These are phyloP conservation scores for Lordiphosa fenestrarum DNA, from an alignment of 2,888 invertebrate species.

Conservation along the genomic window DNA sequence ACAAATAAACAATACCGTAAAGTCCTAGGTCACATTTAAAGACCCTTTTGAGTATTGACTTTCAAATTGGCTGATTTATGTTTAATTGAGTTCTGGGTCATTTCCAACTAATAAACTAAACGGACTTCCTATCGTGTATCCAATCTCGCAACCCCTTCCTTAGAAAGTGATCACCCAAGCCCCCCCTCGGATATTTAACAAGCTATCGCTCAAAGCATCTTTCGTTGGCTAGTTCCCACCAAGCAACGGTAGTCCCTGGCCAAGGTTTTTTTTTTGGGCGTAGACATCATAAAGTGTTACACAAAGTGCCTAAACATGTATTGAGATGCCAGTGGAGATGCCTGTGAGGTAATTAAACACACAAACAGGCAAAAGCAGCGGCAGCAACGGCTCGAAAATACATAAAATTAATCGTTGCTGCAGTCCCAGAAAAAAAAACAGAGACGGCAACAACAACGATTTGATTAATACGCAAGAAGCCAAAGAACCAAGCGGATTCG, in stretches of 20 bases:
- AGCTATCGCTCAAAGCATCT: constrained; percentile 13
- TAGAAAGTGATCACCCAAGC: constrained; percentile 7
- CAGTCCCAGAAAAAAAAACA: constrained; percentile 6
- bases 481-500: constrained; percentile 20
- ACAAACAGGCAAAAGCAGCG: constrained; percentile 26
- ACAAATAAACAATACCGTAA: no score
- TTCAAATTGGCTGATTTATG: constrained; percentile 10
- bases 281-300: constrained; percentile 67
- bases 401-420: constrained; percentile 64
- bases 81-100: constrained; percentile 11
- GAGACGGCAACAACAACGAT: constrained; percentile 48
- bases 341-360: constrained; percentile 65
- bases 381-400: constrained; percentile 46
- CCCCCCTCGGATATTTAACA: constrained; percentile 7
- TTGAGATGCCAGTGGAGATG: constrained; percentile 63
- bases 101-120: constrained; percentile 2
- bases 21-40: no score
- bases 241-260: constrained; percentile 52
- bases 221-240: constrained; percentile 37
- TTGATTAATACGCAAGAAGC: constrained; percentile 60
- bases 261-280: constrained; percentile 45
- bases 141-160: constrained; percentile 5
- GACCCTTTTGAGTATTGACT: no score
- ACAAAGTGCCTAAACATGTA: constrained; percentile 73
- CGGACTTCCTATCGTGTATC: constrained; percentile 11